phyloP scores from a whole-genome alignment of 1,140 invertebrate genomes.

The Orchestia grillus region DNA sequence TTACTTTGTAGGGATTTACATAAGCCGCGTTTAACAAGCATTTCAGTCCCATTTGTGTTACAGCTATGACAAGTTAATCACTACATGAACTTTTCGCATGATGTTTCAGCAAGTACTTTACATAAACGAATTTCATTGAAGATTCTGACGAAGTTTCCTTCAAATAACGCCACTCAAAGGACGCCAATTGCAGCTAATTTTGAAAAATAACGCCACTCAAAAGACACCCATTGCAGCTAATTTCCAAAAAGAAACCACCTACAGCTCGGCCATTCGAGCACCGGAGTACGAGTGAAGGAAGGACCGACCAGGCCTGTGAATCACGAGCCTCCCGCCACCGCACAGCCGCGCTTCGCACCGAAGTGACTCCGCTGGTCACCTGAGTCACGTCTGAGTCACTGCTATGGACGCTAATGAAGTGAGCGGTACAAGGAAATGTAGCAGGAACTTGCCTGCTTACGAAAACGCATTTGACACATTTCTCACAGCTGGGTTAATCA shows the following conservation, averaged over 20 bases:
- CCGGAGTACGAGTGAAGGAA: not conserved
- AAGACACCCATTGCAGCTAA: not conserved
- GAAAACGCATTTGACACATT: not conserved
- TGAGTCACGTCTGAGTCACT: not conserved
- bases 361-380: not conserved
- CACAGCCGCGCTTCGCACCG: not conserved
- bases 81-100: too few species aligned
- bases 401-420: not conserved
- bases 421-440: not conserved
- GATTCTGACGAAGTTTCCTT: too few species aligned
- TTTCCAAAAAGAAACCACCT: not conserved
- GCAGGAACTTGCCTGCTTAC: not conserved
- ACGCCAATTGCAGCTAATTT: not conserved
- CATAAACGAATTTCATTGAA: too few species aligned
- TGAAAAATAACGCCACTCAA: too few species aligned
- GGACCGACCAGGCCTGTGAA: not conserved
- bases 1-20: too few species aligned
- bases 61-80: too few species aligned
- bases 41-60: too few species aligned
- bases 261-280: not conserved
- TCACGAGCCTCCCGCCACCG: not conserved
- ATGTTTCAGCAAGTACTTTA: too few species aligned
- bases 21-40: too few species aligned
- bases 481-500: not conserved
- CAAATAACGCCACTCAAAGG: too few species aligned